Conservation (phyloP, 2,888 invertebrate species). For the Deroplatys truncata region DNA sequence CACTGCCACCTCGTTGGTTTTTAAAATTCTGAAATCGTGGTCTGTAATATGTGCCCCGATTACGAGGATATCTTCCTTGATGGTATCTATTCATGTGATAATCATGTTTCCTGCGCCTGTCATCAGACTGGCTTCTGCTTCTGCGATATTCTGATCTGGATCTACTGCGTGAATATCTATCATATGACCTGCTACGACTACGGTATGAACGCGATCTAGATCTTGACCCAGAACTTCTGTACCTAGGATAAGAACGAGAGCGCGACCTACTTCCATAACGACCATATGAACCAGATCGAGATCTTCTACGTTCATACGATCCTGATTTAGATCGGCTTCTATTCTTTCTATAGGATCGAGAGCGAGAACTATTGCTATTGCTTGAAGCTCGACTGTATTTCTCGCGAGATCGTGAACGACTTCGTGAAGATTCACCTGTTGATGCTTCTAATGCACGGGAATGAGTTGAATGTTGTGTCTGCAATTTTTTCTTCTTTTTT, state of each 20-base stretch:
- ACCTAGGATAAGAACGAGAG: slow-evolving; percentile 55
- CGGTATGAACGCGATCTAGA: slow-evolving; percentile 40
- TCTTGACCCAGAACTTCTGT: slow-evolving; percentile 37
- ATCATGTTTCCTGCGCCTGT: slow-evolving; percentile 38
- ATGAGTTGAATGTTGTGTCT: slow-evolving; percentile 34
- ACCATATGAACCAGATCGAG: slow-evolving; percentile 32
- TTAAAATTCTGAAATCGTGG: slow-evolving; percentile 68
- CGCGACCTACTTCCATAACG: slow-evolving; percentile 29
- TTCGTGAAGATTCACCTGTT: slow-evolving; percentile 61
- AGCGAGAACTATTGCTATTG: slow-evolving; percentile 44
- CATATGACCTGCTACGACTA: slow-evolving; percentile 45
- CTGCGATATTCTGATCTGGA: slow-evolving; percentile 51
- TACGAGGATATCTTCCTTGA: slow-evolving; percentile 49
- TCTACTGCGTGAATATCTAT: slow-evolving; percentile 52
- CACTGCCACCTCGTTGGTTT: slow-evolving; percentile 43
- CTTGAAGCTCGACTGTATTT: slow-evolving; percentile 43
- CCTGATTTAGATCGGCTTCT: slow-evolving; percentile 35
- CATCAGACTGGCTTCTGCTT: slow-evolving; percentile 49
- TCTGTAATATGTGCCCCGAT: slow-evolving; percentile 74
- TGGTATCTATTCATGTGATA: slow-evolving; percentile 34
- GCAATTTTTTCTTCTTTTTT: slow-evolving; percentile 36
- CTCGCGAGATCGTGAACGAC: slow-evolving; percentile 54
- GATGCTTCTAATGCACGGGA: slow-evolving; percentile 33
- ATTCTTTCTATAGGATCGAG: slow-evolving; percentile 43
- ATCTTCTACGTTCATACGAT: slow-evolving; percentile 28